These are phyloP conservation scores for Melierax canorus DNA, from an alignment of 2,113 vertebrate species.

Conservation along the genomic window DNA sequence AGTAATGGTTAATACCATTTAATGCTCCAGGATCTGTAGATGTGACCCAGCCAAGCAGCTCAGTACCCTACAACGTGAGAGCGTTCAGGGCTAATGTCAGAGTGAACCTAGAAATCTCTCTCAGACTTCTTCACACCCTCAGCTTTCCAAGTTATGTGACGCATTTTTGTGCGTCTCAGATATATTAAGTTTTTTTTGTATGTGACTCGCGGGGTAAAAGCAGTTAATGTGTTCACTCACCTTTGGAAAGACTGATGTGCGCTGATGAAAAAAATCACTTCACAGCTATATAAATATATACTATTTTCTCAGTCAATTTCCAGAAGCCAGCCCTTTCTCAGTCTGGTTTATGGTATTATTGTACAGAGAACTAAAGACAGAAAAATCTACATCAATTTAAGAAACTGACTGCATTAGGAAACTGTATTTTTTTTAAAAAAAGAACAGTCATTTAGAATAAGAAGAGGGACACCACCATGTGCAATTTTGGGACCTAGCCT, in stretches of 20 bases:
- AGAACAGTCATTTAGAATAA: neutral
- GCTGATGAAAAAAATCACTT: neutral
- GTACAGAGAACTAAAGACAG: neutral
- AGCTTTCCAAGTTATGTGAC: neutral
- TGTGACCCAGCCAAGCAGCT: neutral
- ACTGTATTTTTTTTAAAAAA: neutral
- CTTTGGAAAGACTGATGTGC: neutral
- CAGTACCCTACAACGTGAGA: neutral
- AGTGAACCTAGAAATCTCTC: neutral
- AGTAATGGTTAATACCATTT: neutral
- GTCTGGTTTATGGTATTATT: neutral
- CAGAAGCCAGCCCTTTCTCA: neutral
- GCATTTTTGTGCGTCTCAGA: neutral
- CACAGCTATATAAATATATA: neutral
- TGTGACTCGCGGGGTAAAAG: neutral
- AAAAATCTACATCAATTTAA: neutral
- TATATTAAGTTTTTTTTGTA: neutral
- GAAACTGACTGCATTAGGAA: neutral
- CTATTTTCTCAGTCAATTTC: neutral
- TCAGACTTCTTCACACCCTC: neutral
- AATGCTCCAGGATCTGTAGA: neutral
- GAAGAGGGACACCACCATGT: neutral
- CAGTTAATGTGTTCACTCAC: neutral
- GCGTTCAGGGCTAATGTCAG: neutral
- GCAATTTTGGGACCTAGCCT: neutral